Base-by-base conservation (phyloP, 2,888 invertebrate genomes). In the Uloborus plumipes region DNA sequence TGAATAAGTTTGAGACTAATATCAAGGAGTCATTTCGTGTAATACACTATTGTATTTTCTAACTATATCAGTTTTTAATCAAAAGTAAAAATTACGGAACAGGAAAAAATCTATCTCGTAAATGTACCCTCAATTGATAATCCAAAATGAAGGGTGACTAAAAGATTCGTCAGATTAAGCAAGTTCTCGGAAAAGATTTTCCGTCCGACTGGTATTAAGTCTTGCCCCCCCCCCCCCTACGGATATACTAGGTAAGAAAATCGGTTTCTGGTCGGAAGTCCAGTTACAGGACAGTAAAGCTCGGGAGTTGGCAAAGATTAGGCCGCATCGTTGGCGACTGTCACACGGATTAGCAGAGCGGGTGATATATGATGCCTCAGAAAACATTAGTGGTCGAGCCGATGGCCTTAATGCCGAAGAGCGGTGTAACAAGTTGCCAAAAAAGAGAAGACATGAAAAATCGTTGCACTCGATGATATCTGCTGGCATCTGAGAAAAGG, bases 311-410 rank as follows among this genome's bases (percentile, higher is more conserved):
- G 75, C 49, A 59, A 64, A 81, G 71, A 75, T 75, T 81, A 75
- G 75, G 75, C 70, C 75, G 70, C 75, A 75, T 70, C 70, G 75
- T 55, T 75, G 75, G 70, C 59, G 75, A 65, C 81, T 81, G 81
- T 81, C 81, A 81, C 22, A 15, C 65, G 81, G 81, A 81, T 81
- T 81, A 81, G 65, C 70, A 70, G 69, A 18, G 62, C 31, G n/a
- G 49, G 74, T 80, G 81, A 81, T 81, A 58, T 70, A 81, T 81
- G 81, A 81, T 75, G 75, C 66, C 65, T 1, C 49, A 26, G 70
- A 65, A 81, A 75, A 74, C 81, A 81, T 81, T 81, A 81, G 75
- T 39, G 62, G 22, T 50, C 59, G 51, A 59, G 66, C 47, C 47
- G 22, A 69, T 26, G 69, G n/a, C 55, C 69, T 53, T 80, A 80